A percentile compares a stretch with the other conserved stretches of the same genome.
These are phyloP conservation scores for Tychaedon coryphoeus DNA, from an alignment of 2,113 vertebrate genomes.

Conservation along the genomic window DNA sequence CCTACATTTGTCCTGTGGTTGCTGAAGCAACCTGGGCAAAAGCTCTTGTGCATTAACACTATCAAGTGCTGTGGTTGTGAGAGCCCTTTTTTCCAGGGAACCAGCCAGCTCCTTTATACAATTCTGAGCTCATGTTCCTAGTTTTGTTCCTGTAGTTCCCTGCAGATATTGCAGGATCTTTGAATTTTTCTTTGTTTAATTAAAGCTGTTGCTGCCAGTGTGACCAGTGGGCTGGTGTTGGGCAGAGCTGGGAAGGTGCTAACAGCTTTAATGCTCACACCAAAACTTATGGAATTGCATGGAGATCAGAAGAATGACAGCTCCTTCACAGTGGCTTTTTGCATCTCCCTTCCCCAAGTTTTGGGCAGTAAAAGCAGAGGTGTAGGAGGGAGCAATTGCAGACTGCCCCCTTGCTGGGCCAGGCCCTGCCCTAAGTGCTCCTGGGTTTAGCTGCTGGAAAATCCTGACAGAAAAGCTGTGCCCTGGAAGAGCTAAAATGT, in stretches of 20 bases:
- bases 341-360: neutral
- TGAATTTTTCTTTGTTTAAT: neutral
- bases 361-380: neutral
- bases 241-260: neutral
- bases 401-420: neutral
- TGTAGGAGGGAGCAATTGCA: neutral
- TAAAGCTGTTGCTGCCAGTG: neutral
- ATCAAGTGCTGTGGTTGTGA: neutral
- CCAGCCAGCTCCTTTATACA: neutral
- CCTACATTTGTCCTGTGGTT: slow-evolving; percentile 44
- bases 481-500: neutral
- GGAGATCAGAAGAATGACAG: neutral
- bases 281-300: neutral
- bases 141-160: neutral
- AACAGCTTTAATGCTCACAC: neutral
- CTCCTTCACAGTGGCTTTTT: neutral
- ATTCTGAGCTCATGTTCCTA: neutral
- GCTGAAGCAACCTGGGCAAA: slow-evolving; percentile 22
- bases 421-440: neutral
- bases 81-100: neutral
- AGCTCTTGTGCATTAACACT: neutral
- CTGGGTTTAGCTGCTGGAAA: neutral
- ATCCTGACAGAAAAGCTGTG: neutral
- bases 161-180: neutral
- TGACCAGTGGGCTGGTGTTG: neutral